These are phyloP conservation scores for Eidolon helvum DNA, from an alignment of 2,113 vertebrate species.

Conservation along the genomic window DNA sequence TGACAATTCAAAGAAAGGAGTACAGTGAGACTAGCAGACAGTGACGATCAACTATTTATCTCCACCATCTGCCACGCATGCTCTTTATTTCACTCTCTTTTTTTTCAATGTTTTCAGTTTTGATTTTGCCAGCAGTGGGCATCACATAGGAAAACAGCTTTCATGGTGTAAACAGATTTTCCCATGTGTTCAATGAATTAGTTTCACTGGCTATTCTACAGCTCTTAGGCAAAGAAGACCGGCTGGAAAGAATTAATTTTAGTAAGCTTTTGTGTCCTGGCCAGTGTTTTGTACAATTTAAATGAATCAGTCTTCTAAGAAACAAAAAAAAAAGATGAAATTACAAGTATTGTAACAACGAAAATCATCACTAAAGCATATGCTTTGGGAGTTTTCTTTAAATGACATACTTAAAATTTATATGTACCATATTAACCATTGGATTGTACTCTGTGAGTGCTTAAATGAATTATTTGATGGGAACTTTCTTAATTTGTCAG, in stretches of 20 bases:
- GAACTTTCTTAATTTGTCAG: not conserved
- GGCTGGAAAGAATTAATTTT: conserved; percentile 18
- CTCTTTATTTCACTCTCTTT: conserved; percentile 45
- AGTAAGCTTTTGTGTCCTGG: not conserved
- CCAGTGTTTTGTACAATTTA: not conserved
- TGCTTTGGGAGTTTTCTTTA: not conserved
- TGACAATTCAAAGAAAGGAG: conserved; percentile 55
- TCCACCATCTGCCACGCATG: not conserved
- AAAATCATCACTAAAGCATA: not conserved
- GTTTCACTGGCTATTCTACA: not conserved
- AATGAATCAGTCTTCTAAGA: not conserved
- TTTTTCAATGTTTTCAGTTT: conserved; percentile 14
- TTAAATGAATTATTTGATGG: not conserved
- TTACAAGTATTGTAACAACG: not conserved
- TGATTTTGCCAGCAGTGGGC: conserved; percentile 42
- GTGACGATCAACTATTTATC: conserved; percentile 58
- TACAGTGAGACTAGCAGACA: conserved; percentile 53
- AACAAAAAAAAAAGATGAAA: not conserved
- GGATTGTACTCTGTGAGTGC: not conserved
- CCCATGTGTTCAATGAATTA: conserved; percentile 32
- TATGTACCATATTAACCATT: not conserved
- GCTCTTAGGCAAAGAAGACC: not conserved
- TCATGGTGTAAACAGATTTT: conserved; percentile 64
- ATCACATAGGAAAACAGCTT: conserved; percentile 41
- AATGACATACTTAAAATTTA: not conserved